Base-by-base conservation (phyloP, 2,888 invertebrate species). In the Acleris sparsana region DNA sequence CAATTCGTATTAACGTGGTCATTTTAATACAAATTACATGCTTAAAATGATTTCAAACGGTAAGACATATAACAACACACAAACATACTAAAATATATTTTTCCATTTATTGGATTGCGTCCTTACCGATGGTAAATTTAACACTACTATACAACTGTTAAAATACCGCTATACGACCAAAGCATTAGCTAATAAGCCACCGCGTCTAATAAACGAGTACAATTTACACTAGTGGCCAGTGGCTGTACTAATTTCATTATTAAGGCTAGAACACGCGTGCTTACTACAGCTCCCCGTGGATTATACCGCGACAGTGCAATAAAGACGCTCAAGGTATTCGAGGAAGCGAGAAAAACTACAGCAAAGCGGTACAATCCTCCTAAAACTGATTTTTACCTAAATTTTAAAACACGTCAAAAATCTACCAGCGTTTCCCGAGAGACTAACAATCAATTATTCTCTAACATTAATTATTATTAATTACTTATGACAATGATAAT, bases 201-300 rank as follows among this genome's bases (percentile, higher is more conserved):
- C 44, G 16, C n/a, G 43, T 44, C 43, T 44, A 49, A 62, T 63
- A 51, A 63, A 55, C 55, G 49, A 53, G 61, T 25, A 62, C 62
- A 62, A 49, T 49, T 55, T 62, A 44, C 53, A 52, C 49, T 16
- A 49, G 51, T 18, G 63, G 51, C 49, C 56, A 17, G 56, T 51
- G 20, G 49, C 33, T 57, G 55, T 67, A 75, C 78, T 85, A 86
- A 88, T 87, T 86, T 82, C 79, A 85, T 87, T 86, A 86, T 82
- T 83, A 85, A 81, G 77, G 71, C 72, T 71, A 71, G 76, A 72
- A 77, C 74, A 79, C 66, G 67, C 67, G 80, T 80, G 84, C 79
- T 76, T 70, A 64, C 73, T 65, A 75, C 83, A 75, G 76, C 76
- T 79, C 85, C 83, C 82, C 67, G 70, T 75, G 80, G 85, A 84